Percentiles rank a stretch among this genome's conserved stretches.
Evolutionary conservation across 2,113 vertebrate genomes (phyloP).

Genomic region (Sialia sialis): DNA sequence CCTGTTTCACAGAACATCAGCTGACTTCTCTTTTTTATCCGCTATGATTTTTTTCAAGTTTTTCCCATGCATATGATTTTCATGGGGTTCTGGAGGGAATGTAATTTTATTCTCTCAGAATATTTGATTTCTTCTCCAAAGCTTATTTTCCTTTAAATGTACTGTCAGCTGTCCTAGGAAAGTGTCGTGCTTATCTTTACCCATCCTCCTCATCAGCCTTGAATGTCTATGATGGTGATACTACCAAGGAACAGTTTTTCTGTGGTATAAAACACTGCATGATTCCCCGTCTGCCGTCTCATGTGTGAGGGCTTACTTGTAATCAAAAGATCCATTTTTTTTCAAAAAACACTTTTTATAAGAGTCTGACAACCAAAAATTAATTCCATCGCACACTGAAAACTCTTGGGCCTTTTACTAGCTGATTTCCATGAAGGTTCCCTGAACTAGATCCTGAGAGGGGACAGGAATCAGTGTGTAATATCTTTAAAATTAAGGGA

Average conservation of each 20-base stretch:
- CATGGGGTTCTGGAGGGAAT: rapidly evolving
- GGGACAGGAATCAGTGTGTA: not conserved
- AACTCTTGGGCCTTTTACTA: not conserved
- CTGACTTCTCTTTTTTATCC: not conserved
- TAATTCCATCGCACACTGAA: not conserved
- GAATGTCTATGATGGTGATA: not conserved
- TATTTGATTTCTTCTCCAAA: not conserved
- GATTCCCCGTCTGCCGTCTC: not conserved
- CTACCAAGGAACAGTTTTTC: not conserved
- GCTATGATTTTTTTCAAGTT: not conserved
- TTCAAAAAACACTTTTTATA: not conserved
- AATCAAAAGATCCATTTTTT: not conserved
- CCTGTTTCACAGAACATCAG: not conserved
- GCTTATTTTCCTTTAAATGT: not conserved
- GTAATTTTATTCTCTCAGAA: not conserved
- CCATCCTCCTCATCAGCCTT: not conserved
- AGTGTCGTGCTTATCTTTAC: not conserved
- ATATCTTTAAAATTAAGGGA: not conserved
- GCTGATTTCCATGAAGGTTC: not conserved
- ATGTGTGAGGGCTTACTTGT: not conserved
- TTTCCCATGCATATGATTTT: not conserved
- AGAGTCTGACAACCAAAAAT: not conserved
- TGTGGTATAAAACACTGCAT: not conserved
- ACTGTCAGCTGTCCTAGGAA: not conserved
- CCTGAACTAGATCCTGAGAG: not conserved